phyloP scores from a whole-genome alignment of 2,113 vertebrate genomes.

The Talpa occidentalis region DNA sequence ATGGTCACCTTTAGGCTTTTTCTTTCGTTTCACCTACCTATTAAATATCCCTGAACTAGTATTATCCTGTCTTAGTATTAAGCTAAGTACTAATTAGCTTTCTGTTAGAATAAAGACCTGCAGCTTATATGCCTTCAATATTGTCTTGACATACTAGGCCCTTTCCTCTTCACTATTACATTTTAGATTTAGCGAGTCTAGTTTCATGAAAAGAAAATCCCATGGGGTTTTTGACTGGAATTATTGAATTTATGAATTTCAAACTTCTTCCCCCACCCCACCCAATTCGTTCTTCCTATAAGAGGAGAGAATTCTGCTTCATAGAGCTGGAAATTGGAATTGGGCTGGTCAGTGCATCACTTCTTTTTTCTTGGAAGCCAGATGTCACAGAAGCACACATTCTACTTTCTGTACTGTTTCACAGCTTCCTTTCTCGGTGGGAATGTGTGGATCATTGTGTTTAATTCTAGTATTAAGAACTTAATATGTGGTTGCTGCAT shows the following conservation, averaged over 20 bases:
- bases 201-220: background rate
- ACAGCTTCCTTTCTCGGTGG: too few relatives aligned
- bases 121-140: background rate
- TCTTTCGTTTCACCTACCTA: background rate
- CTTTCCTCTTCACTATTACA: background rate
- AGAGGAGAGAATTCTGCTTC: background rate
- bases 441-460: background rate
- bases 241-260: background rate
- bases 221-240: background rate
- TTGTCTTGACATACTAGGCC: background rate
- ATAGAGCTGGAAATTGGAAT: background rate
- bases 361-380: background rate
- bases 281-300: background rate
- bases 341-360: rapidly evolving
- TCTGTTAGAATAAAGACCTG: background rate
- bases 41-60: background rate
- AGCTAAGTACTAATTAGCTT: background rate
- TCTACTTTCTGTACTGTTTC: background rate
- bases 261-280: too few relatives aligned
- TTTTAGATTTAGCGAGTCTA: background rate
- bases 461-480: background rate
- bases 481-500: background rate
- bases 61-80: background rate
- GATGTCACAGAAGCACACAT: background rate
- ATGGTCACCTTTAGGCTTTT: background rate